These are phyloP conservation scores for Psix sp. DNA, from an alignment of 1,140 invertebrate genomes.

Conservation along the genomic window DNA sequence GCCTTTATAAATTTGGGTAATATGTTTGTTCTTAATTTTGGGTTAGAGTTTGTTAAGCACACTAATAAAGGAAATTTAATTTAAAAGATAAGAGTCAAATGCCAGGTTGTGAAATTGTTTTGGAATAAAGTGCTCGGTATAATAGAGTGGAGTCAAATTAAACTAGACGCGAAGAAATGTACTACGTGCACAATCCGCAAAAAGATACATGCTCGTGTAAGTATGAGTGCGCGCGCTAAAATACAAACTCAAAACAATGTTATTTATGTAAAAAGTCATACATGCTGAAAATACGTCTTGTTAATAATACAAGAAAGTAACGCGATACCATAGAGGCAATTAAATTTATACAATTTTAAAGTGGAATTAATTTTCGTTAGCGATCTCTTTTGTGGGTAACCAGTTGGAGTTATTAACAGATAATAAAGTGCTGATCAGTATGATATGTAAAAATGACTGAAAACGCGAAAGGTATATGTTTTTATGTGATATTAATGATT, in stretches of 20 bases:
- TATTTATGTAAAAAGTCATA: constrained; percentile 13
- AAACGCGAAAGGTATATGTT: constrained; percentile 4
- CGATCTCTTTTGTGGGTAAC: neutral
- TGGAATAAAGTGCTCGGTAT: constrained; percentile 49
- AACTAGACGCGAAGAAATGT: constrained; percentile 58
- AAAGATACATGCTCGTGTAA: constrained; percentile 33
- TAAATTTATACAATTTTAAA: neutral
- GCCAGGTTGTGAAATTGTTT: constrained; percentile 51
- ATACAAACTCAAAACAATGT: constrained; percentile 18
- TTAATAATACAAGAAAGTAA: constrained; percentile 27
- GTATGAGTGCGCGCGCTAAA: constrained; percentile 8
- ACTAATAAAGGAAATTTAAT: constrained; percentile 56
- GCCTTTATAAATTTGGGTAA: constrained; percentile 10
- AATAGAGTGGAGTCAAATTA: constrained; percentile 57
- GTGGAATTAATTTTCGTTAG: no score
- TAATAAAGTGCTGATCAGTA: neutral
- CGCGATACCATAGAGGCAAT: neutral
- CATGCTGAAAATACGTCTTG: constrained; percentile 9
- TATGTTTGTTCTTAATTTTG: constrained; percentile 28
- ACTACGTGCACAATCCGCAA: constrained; percentile 55
- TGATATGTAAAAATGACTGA: neutral
- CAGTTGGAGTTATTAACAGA: neutral
- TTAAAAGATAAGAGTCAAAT: constrained; percentile 51
- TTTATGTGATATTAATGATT: constrained; percentile 46
- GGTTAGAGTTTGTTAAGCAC: constrained; percentile 32